Evolutionary conservation across 2,113 vertebrate genomes (phyloP).

Genomic region (Actenoides lindsayi): DNA sequence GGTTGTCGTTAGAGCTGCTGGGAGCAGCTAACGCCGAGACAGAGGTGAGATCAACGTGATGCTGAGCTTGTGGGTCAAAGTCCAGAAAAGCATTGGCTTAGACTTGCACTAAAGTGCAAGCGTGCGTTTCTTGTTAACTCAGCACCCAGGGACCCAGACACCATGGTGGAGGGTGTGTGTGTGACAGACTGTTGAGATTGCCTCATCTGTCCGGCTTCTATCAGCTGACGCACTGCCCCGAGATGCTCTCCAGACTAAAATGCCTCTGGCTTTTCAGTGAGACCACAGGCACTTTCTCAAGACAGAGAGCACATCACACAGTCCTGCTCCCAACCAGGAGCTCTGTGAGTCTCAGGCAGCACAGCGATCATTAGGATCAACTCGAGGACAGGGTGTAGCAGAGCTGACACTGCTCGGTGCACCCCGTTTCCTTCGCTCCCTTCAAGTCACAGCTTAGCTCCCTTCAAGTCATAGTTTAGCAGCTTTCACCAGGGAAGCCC

Average conservation of each 20-base stretch:
- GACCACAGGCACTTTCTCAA: no score
- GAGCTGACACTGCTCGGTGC: not conserved
- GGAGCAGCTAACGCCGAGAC: not conserved
- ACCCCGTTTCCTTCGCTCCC: not conserved
- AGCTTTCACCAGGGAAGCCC: not conserved
- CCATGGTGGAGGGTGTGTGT: fast-evolving
- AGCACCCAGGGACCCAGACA: fast-evolving
- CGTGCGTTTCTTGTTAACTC: fast-evolving
- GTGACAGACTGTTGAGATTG: not conserved
- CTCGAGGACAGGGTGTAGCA: fast-evolving
- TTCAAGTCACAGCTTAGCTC: no score
- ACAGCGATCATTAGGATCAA: no score
- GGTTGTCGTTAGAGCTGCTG: not conserved
- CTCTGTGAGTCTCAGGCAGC: fast-evolving
- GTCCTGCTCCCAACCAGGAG: not conserved
- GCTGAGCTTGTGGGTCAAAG: not conserved
- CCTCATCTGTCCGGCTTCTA: fast-evolving
- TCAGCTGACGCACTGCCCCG: fast-evolving
- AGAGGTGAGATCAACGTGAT: fast-evolving
- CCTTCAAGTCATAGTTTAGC: not conserved
- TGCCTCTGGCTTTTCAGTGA: not conserved
- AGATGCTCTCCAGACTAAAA: not conserved
- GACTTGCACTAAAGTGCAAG: not conserved
- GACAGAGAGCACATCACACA: not conserved
- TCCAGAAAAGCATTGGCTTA: not conserved